Base-by-base conservation (phyloP, 1,140 invertebrate genomes). In the Theocolax elegans region DNA sequence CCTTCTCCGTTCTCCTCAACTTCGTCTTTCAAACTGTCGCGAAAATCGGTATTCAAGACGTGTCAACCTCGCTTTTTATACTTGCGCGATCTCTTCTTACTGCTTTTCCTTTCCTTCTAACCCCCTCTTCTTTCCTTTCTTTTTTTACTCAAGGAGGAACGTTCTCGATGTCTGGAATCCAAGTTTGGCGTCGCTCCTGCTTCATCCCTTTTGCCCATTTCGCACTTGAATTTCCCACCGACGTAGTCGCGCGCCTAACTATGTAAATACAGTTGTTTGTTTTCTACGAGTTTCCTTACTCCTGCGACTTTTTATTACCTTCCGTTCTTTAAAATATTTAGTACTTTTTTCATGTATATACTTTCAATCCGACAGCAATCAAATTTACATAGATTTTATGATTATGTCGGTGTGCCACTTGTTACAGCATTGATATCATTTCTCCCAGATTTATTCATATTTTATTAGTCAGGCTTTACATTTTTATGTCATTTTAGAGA, bases 21-120 rank as follows among this genome's bases (percentile, higher is more conserved):
- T n/a, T n/a, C n/a, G n/a, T n/a, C n/a, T n/a, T n/a, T n/a, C n/a
- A n/a, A n/a, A n/a, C n/a, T n/a, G n/a, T 8, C 48, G 6, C 19
- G 23, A n/a, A 53, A 53, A 53, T 53, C 31, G 53, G 53, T 63
- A 63, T 63, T 63, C 60, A 63, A 44, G 15, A n/a, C 27, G 44
- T 15, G 60, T 63, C 15, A n/a, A n/a, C n/a, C n/a, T n/a, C n/a
- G n/a, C n/a, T 48, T 49, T 35, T 46, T 49, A 23, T 63, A 29
- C 42, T 62, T 31, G 17, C 44, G 1, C 60, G 44, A 49, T 48
- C 44, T 19, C 27, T 35, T 48, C 19, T 7, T 56, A 7, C 15
- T 10, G 31, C 13, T 23, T 8, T 56, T 17, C 2, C 31, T 6
- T 27, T 3, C 17, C 7, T 19, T 27, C 6, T 29, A n/a, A n/a